Evolutionary conservation across 2,113 vertebrate genomes (phyloP).

Genomic region (Rhinoptilus africanus): DNA sequence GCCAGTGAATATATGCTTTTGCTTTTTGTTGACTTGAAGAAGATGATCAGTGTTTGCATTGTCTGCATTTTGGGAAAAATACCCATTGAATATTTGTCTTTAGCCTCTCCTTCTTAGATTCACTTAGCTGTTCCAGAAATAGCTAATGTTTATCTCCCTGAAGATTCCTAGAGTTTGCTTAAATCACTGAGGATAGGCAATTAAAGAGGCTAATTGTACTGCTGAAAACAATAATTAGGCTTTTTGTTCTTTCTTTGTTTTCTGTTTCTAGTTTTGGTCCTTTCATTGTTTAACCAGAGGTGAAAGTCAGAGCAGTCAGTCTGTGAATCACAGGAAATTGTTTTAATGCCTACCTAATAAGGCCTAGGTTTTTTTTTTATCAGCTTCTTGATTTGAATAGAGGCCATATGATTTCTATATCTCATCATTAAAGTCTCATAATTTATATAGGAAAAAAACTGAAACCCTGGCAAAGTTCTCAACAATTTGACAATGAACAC

Average conservation of each 20-base stretch:
- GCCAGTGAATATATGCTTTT: neutral
- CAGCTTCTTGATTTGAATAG: neutral
- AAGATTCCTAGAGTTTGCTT: constrained; percentile 6
- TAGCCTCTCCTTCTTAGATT: neutral
- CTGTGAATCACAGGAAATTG: neutral
- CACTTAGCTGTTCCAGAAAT: constrained; percentile 12
- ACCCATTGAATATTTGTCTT: neutral
- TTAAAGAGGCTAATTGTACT: constrained; percentile 23
- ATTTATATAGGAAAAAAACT: neutral
- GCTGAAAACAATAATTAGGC: constrained; percentile 48
- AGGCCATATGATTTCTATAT: neutral
- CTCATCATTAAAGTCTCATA: neutral
- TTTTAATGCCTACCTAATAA: neutral
- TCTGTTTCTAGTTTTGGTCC: neutral
- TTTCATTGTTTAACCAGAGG: neutral
- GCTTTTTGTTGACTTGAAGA: neutral
- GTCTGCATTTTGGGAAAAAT: neutral
- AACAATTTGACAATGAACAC: neutral
- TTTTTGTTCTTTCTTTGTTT: neutral
- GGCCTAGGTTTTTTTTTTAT: neutral
- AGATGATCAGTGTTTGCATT: neutral
- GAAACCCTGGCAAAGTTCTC: neutral
- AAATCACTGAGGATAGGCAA: constrained; percentile 26
- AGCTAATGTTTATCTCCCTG: neutral
- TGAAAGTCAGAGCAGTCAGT: neutral